These are phyloP conservation scores for Lycocorax pyrrhopterus DNA, from an alignment of 2,113 vertebrate species.

Conservation along the genomic window DNA sequence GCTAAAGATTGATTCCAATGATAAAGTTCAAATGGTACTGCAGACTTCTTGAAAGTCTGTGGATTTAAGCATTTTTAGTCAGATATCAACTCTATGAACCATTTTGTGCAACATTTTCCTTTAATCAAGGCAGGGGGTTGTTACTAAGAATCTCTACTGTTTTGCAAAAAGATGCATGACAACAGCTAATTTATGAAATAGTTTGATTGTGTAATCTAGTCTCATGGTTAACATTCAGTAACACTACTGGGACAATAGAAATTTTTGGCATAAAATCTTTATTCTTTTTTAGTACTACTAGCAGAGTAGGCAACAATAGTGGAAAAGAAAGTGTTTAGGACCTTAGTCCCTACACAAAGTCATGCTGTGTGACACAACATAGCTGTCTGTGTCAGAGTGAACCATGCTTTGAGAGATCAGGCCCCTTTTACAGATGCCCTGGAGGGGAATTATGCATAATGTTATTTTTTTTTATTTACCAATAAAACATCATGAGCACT, in stretches of 20 bases:
- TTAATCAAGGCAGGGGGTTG: not conserved
- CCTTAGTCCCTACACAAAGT: not conserved
- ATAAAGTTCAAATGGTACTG: not conserved
- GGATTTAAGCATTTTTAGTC: not conserved
- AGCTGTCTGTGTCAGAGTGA: not conserved
- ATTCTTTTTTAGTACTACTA: not conserved
- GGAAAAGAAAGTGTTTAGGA: not conserved
- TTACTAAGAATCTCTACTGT: not conserved
- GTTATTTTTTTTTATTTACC: not conserved
- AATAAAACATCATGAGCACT: not conserved
- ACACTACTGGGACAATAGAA: not conserved
- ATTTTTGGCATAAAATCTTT: not conserved
- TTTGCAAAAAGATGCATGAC: not conserved
- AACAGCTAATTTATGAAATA: not conserved
- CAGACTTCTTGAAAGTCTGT: not conserved
- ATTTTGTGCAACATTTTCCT: not conserved
- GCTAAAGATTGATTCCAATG: not conserved
- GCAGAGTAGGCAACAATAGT: not conserved
- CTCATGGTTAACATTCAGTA: not conserved
- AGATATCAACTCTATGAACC: not conserved
- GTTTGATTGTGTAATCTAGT: not conserved
- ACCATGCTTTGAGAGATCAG: not conserved
- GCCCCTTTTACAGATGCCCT: not conserved
- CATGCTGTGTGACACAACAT: not conserved
- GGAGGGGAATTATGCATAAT: not conserved